Evolutionary conservation across 2,113 vertebrate species (phyloP).

Genomic region (Chascanopsetta lugubris): DNA sequence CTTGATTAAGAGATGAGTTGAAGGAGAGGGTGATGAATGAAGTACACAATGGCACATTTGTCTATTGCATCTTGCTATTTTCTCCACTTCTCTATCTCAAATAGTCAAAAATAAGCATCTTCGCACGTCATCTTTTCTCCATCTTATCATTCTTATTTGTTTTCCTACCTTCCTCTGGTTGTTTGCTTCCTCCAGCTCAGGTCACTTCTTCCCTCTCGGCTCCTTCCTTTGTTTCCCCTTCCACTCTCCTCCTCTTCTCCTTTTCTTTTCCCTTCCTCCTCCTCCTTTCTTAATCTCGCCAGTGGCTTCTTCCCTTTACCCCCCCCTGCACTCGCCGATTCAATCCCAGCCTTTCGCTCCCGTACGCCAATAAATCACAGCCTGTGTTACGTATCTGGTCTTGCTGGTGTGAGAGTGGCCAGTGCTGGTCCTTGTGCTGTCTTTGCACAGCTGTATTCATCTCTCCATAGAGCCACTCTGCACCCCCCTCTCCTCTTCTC

Average conservation of each 20-base stretch:
- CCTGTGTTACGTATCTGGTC: slow-evolving; percentile 16
- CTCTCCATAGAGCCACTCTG: slow-evolving; percentile 49
- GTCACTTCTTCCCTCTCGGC: slow-evolving; percentile 43
- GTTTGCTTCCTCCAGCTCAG: slow-evolving; percentile 23
- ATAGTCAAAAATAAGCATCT: too few species aligned
- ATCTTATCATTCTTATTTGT: not conserved
- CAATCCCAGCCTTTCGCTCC: slow-evolving; percentile 25
- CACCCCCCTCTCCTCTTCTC: slow-evolving; percentile 31
- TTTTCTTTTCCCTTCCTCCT: not conserved
- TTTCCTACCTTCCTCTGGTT: slow-evolving; percentile 58
- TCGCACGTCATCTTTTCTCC: not conserved
- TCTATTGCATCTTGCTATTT: not conserved
- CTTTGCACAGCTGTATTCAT: slow-evolving; percentile 62
- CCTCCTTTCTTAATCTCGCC: slow-evolving; percentile 20
- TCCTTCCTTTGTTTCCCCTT: slow-evolving; percentile 51
- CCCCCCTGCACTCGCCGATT: slow-evolving; percentile 24
- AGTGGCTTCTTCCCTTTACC: slow-evolving; percentile 15
- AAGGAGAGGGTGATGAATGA: too few species aligned
- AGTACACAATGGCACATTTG: not conserved
- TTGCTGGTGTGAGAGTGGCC: slow-evolving; percentile 30
- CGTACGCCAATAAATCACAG: slow-evolving; percentile 24
- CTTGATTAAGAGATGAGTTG: too few species aligned
- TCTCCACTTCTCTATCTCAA: too few species aligned
- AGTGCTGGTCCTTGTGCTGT: slow-evolving; percentile 53
- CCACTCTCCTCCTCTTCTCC: slow-evolving; percentile 21